Base-by-base conservation (phyloP, 2,888 invertebrate genomes). In the Dermolepida albohirtum region DNA sequence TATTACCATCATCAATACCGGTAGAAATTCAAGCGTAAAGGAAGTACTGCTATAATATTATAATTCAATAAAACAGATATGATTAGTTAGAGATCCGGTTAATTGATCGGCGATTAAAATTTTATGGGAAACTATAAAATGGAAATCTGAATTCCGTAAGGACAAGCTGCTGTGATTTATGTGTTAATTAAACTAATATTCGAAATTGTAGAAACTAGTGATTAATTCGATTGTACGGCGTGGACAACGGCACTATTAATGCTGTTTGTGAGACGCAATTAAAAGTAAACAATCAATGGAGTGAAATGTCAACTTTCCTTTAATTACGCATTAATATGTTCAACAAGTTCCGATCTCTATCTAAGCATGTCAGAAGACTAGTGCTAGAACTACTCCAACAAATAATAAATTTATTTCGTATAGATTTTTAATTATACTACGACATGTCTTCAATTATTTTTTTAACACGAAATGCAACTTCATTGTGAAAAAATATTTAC, bases 141-240 rank as follows among this genome's bases (percentile, higher is more conserved):
- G 59, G 22, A 29, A 8, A 44, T 44, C 11, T 22, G 22, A 47
- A 59, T 44, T 44, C n/a, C 10, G 12, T 44, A 14, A 44, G 29
- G 44, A 14, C 43, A 59, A 16, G 5, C 12, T 44, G 12, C 12
- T 12, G 44, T 59, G 59, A 59, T 59, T 59, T 59, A 59, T 44
- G 29, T 8, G 44, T 29, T 44, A 59, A 59, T 59, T 59, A 59
- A 44, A 27, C 12, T 59, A 59, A 59, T 59, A 59, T 59, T 59
- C 29, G 59, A 44, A 44, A 59, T 29, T 59, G 44, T 59, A 59
- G 44, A 59, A 59, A 44, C 29, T 59, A 43, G 44, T 8, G 44
- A 44, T 59, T 27, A 27, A 27, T 14, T 47, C 44, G 44, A 59
- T 27, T 43, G 14, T 27, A 14, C 29, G 44, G 27, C 59, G 44